Percentiles rank a stretch among this genome's conserved stretches.
Evolutionary conservation across 1,140 invertebrate species (phyloP).

Genomic region (Drosophila obscura): DNA sequence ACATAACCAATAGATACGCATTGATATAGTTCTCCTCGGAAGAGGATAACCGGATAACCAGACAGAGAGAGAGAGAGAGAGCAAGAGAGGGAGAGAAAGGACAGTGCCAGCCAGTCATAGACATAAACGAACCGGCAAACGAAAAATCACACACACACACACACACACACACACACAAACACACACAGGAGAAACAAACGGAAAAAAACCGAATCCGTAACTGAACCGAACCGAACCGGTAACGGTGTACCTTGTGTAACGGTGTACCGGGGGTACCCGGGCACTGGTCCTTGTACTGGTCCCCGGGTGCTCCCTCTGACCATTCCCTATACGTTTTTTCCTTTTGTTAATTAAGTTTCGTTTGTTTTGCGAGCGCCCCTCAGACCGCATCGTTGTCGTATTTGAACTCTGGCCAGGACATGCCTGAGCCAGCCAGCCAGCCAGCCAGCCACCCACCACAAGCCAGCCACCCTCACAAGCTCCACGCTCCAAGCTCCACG

Average conservation of each 20-base stretch:
- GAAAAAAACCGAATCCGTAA: conserved; percentile 11
- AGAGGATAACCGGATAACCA: conserved; percentile 37
- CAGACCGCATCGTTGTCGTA: conserved; percentile 51
- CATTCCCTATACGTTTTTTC: conserved; percentile 16
- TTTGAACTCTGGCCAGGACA: conserved; percentile 52
- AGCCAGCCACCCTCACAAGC: conserved; percentile 10
- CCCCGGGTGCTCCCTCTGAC: neutral
- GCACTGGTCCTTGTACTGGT: neutral
- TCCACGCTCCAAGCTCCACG: neutral
- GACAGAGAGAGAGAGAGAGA: conserved; percentile 37
- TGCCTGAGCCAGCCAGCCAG: conserved; percentile 27
- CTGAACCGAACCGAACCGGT: conserved; percentile 6
- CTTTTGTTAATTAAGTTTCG: conserved; percentile 67
- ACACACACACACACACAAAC: too few species aligned
- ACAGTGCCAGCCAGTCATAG: conserved; percentile 1
- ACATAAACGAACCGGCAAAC: conserved; percentile 26
- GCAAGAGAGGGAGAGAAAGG: conserved; percentile 2
- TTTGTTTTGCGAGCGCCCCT: conserved; percentile 59
- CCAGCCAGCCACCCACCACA: conserved; percentile 19
- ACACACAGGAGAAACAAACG: too few species aligned
- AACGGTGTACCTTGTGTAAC: too few species aligned
- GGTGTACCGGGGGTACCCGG: neutral
- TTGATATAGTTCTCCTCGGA: conserved; percentile 63
- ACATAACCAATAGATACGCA: conserved; percentile 73
- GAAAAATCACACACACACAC: neutral